Evolutionary conservation across 2,888 invertebrate genomes (phyloP), one percentile per base, ranked within the genome.

Genomic region (Thymelicus lineola): DNA sequence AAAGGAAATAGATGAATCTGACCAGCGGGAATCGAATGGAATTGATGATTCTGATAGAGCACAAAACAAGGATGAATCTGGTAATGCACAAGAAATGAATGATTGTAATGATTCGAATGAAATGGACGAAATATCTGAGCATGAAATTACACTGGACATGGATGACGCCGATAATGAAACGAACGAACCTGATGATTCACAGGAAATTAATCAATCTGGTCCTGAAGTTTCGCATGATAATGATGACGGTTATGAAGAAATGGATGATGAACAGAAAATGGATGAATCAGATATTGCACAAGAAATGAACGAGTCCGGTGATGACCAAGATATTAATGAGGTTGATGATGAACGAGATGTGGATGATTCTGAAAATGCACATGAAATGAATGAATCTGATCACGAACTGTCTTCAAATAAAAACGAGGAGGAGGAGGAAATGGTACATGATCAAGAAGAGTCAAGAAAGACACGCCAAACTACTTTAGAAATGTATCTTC

Each of bases 401-500:
- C 9, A 42, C 9, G 42, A 42, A 42, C 12, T 9, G 42, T 10
- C 42, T 42, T 42, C 3, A 42, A 42, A 42, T 12, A 42, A 42
- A 42, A 7, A 14, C 7, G 50, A 50, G 14, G 50, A 17, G 10
- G n/a, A 5, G 5, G 1, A 50, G 4, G 17, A 50, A 50, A 50
- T 17, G 0, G 57, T 28, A 10, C 42, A 62, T n/a, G 14, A 1
- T 14, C 55, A 86, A 64, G 86, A 89, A 58, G 65, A 80, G 4
- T 87, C 90, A 0, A 79, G 74, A 64, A 76, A 76, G 10, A 86
- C 79, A 14, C 78, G 83, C 15, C 86, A 82, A 64, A 78, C 84
- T 0, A 83, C 81, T 0, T 70, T 90, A 5, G 85, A 88, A 72
- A 76, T 72, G 72, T 86, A 82, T 73, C 73, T 92, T 58, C 76